phyloP scores from a whole-genome alignment of 2,888 invertebrate genomes.

The Ectobius pallidus region DNA sequence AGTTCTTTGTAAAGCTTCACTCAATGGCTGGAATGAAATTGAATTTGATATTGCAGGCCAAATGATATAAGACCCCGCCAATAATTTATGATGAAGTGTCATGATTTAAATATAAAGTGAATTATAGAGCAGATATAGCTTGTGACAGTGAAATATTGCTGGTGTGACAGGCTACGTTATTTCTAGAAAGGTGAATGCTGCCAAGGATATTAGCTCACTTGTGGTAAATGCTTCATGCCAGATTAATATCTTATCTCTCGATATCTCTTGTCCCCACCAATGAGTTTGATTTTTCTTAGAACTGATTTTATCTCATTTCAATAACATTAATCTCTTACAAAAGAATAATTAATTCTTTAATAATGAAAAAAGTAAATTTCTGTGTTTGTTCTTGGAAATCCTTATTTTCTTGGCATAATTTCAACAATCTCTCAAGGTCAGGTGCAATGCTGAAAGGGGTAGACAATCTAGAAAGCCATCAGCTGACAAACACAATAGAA shows the following conservation, averaged over 20 bases:
- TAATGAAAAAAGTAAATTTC: not conserved
- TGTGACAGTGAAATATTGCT: not conserved
- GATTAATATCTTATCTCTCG: not conserved
- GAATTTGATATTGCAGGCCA: too few species aligned
- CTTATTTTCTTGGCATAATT: too few species aligned
- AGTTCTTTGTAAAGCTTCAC: too few species aligned
- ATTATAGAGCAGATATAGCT: not conserved
- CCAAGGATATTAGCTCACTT: constrained; percentile 5
- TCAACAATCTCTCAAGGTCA: too few species aligned
- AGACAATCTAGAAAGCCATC: too few species aligned
- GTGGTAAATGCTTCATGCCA: not conserved
- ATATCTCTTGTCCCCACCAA: not conserved
- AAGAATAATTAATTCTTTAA: too few species aligned
- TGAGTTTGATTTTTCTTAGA: not conserved
- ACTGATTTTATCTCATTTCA: not conserved
- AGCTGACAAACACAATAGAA: too few species aligned
- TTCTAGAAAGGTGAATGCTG: not conserved
- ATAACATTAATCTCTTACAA: too few species aligned
- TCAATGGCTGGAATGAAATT: too few species aligned
- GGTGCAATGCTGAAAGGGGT: too few species aligned
- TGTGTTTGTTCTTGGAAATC: not conserved
- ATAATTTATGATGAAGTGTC: not conserved
- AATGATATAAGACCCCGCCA: too few species aligned
- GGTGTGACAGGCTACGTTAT: not conserved
- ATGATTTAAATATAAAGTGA: not conserved